A percentile compares a stretch with the other conserved stretches of the same genome.
phyloP scores from a whole-genome alignment of 2,113 vertebrate species.

The Ovis canadensis region DNA sequence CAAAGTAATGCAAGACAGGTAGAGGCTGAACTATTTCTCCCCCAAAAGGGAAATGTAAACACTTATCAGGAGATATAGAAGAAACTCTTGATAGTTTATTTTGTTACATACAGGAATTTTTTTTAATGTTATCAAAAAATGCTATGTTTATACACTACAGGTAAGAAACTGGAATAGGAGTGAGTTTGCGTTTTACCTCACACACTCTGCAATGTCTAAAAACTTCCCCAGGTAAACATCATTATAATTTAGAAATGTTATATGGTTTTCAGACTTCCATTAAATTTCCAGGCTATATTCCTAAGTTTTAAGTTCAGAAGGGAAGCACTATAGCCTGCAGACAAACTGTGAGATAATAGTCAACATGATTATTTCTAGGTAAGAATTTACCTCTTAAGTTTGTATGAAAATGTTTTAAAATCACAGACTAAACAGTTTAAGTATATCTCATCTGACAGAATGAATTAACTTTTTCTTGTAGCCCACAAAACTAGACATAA shows the following conservation, averaged over 20 bases:
- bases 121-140: background rate
- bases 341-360: background rate
- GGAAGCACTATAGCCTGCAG: background rate
- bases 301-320: background rate
- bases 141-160: background rate
- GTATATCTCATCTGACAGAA: slow-evolving; percentile 3
- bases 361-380: background rate
- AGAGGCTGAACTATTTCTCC: background rate
- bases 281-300: background rate
- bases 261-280: background rate
- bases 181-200: slow-evolving; percentile 8
- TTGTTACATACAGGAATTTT: background rate
- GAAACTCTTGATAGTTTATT: background rate
- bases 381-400: background rate
- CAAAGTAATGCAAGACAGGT: background rate
- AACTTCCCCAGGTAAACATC: background rate
- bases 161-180: background rate
- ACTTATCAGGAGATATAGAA: background rate
- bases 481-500: background rate
- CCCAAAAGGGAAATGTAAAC: background rate
- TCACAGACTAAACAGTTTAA: background rate
- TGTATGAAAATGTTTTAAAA: slow-evolving; percentile 16
- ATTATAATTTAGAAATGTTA: background rate
- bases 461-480: background rate
- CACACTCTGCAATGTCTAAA: background rate